Base-by-base conservation (phyloP, 2,888 invertebrate genomes). In the Kuschelorhynchus macadamiae region DNA sequence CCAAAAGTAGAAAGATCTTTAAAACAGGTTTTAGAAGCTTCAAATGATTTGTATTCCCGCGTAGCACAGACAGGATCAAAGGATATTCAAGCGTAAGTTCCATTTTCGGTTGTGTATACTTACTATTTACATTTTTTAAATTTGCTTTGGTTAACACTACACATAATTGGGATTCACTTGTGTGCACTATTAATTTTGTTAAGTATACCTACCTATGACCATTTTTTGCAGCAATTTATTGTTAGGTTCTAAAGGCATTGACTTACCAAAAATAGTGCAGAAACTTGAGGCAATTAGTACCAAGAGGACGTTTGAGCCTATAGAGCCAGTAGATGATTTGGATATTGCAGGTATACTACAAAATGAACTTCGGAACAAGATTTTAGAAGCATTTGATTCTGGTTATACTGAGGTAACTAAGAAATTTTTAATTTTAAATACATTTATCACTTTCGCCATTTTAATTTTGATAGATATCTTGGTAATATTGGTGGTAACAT, bases 341-440 rank as follows among this genome's bases (percentile, higher is more conserved):
- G 97, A 97, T 82, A 92, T 98, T 72, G 91, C 93, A 74, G 93
- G 93, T 76, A 97, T 93, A 81, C 84, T 98, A 14, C 92, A 92
- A 81, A 97, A 97, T 87, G 97, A 98, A 85, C 90, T 94, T 70
- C 95, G 97, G 85, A 97, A 96, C 88, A 95, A 95, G 0, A 92
- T 98, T 77, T 85, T 97, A 12, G 92, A 94, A 2, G 90, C 96
- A 1, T 94, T 97, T 77, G 97, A 97, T 82, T 93, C 94, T 80
- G 93, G 94, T 16, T 93, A 94, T 77, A 91, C 91, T 84, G 91
- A 90, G 83, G 94, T 94, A 85, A 87, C 21, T 47, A n/a, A 14
- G 14, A n/a, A 8, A 18, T 3, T 46, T 18, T 5, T 46, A 33
- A n/a, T n/a, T n/a, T n/a, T n/a, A n/a, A n/a, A n/a, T n/a, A n/a